phyloP scores from a whole-genome alignment of 2,113 vertebrate species.

The Neolamprologus devosi region DNA sequence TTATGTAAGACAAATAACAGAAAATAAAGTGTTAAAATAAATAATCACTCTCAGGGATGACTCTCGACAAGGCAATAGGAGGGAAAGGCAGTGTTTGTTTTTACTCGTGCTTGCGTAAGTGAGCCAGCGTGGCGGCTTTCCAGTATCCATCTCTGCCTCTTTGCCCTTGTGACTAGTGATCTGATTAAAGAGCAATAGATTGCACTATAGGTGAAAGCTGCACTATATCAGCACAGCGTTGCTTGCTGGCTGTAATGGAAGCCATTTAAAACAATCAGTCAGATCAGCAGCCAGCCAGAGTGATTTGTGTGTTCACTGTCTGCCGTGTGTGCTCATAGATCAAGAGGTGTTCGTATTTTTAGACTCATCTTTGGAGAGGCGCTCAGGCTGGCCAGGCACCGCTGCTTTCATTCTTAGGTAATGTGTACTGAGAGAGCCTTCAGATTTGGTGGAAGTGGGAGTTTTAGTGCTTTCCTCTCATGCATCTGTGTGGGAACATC shows the following conservation, averaged over 20 bases:
- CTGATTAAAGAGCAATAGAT: slow-evolving; percentile 47
- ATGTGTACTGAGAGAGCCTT: neutral
- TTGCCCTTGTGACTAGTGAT: slow-evolving; percentile 46
- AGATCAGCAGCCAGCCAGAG: slow-evolving; percentile 29
- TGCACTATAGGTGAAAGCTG: slow-evolving; percentile 32
- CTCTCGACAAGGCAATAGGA: neutral
- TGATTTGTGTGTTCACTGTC: slow-evolving; percentile 30
- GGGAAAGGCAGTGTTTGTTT: neutral
- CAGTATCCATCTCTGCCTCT: neutral
- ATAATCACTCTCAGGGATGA: neutral
- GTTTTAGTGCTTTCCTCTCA: slow-evolving; percentile 49
- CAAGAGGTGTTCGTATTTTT: slow-evolving; percentile 49
- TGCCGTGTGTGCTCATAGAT: slow-evolving; percentile 4
- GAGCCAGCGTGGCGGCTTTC: neutral
- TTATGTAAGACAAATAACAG: neutral
- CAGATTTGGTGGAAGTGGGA: slow-evolving; percentile 12
- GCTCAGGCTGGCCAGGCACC: neutral
- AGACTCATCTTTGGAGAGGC: neutral
- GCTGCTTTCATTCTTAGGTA: slow-evolving; percentile 13
- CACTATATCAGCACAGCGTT: slow-evolving; percentile 7
- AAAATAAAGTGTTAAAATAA: neutral
- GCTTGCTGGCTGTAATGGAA: slow-evolving; percentile 19
- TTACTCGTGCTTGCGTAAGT: neutral
- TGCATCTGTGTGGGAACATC: slow-evolving; percentile 45
- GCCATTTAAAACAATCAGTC: slow-evolving; percentile 49